These are phyloP conservation scores for Phyto melanocephala DNA, from an alignment of 2,888 invertebrate species.

Conservation along the genomic window DNA sequence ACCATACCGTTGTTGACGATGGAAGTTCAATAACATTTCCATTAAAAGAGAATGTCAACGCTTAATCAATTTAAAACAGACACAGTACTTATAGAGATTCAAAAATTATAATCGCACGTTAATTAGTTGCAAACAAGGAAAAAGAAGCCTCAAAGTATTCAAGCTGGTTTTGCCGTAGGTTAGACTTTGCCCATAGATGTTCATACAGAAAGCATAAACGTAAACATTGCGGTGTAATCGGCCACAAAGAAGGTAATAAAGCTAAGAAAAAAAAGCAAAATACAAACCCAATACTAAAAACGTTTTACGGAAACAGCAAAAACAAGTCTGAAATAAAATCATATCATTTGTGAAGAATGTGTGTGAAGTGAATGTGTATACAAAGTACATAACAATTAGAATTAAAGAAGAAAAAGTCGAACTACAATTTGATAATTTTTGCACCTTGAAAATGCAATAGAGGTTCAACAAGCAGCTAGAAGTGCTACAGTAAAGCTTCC, in stretches of 20 bases:
- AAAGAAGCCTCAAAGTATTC: neutral
- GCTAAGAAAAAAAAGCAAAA: slow-evolving; percentile 9
- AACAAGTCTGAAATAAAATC: no score
- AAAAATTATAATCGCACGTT: neutral
- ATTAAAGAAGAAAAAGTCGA: slow-evolving; percentile 49
- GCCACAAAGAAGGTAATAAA: slow-evolving; percentile 56
- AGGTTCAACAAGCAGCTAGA: slow-evolving; percentile 40
- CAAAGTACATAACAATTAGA: no score
- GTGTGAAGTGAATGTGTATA: no score
- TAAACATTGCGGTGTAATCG: no score
- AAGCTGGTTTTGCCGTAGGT: neutral
- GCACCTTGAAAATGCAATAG: slow-evolving; percentile 1
- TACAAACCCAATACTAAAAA: slow-evolving; percentile 8
- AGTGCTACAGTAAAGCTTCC: slow-evolving; percentile 62
- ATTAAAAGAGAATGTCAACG: slow-evolving; percentile 59
- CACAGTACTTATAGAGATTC: slow-evolving; percentile 51
- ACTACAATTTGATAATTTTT: slow-evolving; percentile 57
- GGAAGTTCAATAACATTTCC: slow-evolving; percentile 28
- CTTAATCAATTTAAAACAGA: slow-evolving; percentile 57
- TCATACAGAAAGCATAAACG: no score
- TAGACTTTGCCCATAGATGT: slow-evolving; percentile 56
- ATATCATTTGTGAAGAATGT: no score
- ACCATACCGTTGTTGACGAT: slow-evolving; percentile 48
- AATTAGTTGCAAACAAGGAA: slow-evolving; percentile 11
- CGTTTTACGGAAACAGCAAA: slow-evolving; percentile 55